phyloP scores from a whole-genome alignment of 2,797 vertebrate species.

The Darevskia nairensis region DNA sequence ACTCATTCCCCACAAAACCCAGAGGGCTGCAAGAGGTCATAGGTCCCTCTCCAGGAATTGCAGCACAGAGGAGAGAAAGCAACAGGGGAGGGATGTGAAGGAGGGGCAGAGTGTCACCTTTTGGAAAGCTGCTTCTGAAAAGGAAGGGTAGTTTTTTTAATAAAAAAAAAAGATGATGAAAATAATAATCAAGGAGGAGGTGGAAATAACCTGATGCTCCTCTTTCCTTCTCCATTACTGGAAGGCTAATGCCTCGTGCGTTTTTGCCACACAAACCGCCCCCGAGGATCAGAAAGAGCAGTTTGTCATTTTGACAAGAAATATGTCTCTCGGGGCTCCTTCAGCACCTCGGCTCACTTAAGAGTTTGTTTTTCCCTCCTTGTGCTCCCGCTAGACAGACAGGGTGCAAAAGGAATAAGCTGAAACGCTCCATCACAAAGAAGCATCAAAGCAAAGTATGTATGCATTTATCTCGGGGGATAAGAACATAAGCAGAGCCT shows the following conservation, averaged over 20 bases:
- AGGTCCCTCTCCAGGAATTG: constrained; percentile 61
- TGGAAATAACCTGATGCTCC: constrained; percentile 48
- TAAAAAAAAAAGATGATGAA: constrained; percentile 14
- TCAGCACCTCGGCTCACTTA: constrained; percentile 45
- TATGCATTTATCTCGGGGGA: background rate
- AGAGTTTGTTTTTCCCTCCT: constrained; percentile 23
- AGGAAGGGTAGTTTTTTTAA: too few relatives aligned
- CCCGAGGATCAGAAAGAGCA: constrained; percentile 59
- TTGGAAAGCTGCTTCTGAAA: background rate
- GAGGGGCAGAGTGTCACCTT: constrained; percentile 71
- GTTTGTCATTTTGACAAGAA: constrained; percentile 67
- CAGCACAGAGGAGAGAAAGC: constrained; percentile 56
- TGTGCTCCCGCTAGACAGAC: background rate
- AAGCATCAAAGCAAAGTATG: constrained; percentile 29
- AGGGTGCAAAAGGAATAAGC: constrained; percentile 48
- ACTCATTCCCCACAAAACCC: constrained; percentile 64
- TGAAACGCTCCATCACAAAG: constrained; percentile 28
- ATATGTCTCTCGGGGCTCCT: constrained; percentile 45
- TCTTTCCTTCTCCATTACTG: constrained; percentile 49
- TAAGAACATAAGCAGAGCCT: too few relatives aligned
- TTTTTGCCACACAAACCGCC: constrained; percentile 30
- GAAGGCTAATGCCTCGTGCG: constrained; percentile 4
- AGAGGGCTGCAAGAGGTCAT: constrained; percentile 58
- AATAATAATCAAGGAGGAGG: constrained; percentile 46
- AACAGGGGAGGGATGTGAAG: constrained; percentile 65